phyloP scores from a whole-genome alignment of 2,888 invertebrate species.

The Sarcophaga subvicina region DNA sequence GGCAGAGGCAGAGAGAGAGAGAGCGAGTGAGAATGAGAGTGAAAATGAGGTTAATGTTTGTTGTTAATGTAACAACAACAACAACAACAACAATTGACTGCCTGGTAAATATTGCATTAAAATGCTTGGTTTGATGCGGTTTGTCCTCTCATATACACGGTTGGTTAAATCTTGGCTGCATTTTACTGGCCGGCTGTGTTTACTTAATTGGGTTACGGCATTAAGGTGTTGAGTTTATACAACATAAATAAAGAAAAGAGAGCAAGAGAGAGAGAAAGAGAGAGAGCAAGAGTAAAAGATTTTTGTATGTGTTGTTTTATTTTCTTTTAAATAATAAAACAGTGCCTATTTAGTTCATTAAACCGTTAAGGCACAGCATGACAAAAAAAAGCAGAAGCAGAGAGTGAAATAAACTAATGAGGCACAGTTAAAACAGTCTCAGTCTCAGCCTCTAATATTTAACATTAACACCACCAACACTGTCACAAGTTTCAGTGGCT shows the following conservation, averaged over 20 bases:
- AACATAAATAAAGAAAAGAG: neutral
- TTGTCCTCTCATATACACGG: neutral
- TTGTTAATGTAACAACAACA: constrained; percentile 22
- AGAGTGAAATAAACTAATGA: constrained; percentile 31
- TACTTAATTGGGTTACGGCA: constrained; percentile 1
- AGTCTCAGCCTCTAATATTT: neutral
- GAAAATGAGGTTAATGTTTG: constrained; percentile 65
- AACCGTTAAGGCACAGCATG: constrained; percentile 59
- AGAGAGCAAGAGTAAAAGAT: neutral
- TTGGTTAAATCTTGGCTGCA: constrained; percentile 25
- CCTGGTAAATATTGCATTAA: constrained; percentile 52
- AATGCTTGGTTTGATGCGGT: neutral
- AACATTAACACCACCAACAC: neutral
- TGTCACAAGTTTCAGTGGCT: neutral
- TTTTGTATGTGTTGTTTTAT: neutral
- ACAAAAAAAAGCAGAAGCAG: neutral
- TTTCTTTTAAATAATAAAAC: neutral
- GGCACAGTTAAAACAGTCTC: constrained; percentile 34
- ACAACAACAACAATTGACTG: neutral
- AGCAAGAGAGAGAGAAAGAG: neutral
- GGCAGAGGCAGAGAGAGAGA: too few relatives aligned
- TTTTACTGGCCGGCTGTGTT: neutral
- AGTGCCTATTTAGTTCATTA: constrained; percentile 60
- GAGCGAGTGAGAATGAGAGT: neutral
- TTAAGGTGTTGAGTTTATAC: constrained; percentile 43